A percentile compares a stretch with the other conserved stretches of the same genome.
These are phyloP conservation scores for Apeira syringaria DNA, from an alignment of 2,888 invertebrate genomes.

Conservation along the genomic window DNA sequence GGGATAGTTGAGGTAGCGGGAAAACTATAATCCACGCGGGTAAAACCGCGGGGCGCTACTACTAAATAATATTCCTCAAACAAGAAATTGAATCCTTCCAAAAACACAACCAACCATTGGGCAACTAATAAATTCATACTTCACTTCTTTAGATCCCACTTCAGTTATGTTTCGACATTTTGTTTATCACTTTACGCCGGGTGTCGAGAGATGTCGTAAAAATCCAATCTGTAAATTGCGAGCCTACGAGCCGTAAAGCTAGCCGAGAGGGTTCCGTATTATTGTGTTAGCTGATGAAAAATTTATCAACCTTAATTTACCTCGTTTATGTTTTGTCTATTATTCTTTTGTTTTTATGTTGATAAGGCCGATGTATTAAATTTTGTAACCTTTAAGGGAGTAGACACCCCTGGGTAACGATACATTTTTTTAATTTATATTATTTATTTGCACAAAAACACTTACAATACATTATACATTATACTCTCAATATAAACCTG, in stretches of 20 bases:
- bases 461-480: no score
- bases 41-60: no score
- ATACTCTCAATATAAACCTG: no score
- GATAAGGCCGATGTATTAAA: no score
- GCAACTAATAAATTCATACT: slow-evolving; percentile 15
- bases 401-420: no score
- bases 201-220: slow-evolving; percentile 65
- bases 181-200: slow-evolving; percentile 67
- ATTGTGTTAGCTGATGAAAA: slow-evolving; percentile 33
- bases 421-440: neutral
- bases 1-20: no score
- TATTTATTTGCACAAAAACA: no score
- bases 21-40: no score
- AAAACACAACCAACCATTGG: no score
- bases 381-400: no score
- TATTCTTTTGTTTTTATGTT: neutral
- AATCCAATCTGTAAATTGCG: slow-evolving; percentile 77
- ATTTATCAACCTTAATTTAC: slow-evolving; percentile 28
- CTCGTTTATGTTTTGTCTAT: neutral
- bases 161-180: slow-evolving; percentile 39
- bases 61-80: no score
- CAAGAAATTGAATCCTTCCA: no score
- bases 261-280: slow-evolving; percentile 17
- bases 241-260: slow-evolving; percentile 38
- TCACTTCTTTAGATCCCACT: slow-evolving; percentile 4